Percentiles rank a stretch among this genome's conserved stretches.
These are phyloP conservation scores for Metallyticus violacea DNA, from an alignment of 2,888 invertebrate species.

Conservation along the genomic window DNA sequence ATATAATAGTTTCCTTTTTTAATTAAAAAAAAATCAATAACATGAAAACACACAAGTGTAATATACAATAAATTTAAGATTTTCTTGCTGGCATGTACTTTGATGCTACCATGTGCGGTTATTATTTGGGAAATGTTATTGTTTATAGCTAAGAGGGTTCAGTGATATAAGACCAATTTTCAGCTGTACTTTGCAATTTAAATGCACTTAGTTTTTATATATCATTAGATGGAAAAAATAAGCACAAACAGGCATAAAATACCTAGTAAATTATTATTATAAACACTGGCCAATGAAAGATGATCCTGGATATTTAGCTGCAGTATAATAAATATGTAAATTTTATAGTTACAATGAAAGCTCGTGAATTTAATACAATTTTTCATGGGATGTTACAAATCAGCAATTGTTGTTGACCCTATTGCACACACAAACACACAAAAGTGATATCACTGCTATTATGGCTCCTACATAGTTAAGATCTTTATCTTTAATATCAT, in stretches of 20 bases:
- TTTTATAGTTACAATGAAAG: not conserved
- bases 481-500: not conserved
- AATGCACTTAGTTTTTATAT: not conserved
- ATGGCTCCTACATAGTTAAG: too few relatives aligned
- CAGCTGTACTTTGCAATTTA: not conserved
- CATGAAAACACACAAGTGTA: not conserved
- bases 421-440: too few relatives aligned
- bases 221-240: not conserved
- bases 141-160: not conserved
- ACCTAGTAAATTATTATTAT: not conserved
- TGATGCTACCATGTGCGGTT: not conserved
- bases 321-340: not conserved
- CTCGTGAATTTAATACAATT: not conserved
- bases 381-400: not conserved
- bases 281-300: not conserved
- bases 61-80: too few relatives aligned
- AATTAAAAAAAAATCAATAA: not conserved
- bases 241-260: not conserved
- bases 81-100: not conserved
- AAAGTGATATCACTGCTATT: too few relatives aligned
- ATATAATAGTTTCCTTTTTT: too few relatives aligned
- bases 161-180: not conserved
- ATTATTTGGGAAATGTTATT: not conserved
- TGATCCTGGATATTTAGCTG: not conserved
- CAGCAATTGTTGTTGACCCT: not conserved